phyloP scores from a whole-genome alignment of 2,888 invertebrate species.

The Mylabris sibirica region DNA sequence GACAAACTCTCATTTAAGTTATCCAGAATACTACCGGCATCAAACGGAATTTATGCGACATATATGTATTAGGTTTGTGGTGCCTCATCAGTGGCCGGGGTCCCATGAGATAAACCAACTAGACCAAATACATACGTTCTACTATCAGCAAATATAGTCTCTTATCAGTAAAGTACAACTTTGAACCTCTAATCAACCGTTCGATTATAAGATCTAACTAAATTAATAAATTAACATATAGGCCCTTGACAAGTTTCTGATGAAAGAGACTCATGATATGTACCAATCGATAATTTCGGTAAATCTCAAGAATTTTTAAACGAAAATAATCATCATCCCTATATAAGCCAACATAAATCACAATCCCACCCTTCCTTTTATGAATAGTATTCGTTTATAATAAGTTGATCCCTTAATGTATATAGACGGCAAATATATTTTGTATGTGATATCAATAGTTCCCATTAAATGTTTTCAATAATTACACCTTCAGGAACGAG shows the following conservation, averaged over 20 bases:
- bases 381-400: conserved; percentile 45
- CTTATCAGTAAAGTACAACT: conserved; percentile 6
- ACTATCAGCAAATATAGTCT: background rate
- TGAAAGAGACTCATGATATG: conserved; percentile 28
- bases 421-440: background rate
- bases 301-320: conserved; percentile 42
- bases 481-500: background rate
- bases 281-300: conserved; percentile 46
- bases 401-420: conserved; percentile 8
- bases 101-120: background rate
- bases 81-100: conserved; percentile 10
- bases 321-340: conserved; percentile 18
- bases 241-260: background rate
- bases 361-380: conserved; percentile 41
- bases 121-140: background rate
- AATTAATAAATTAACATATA: conserved; percentile 9
- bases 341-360: conserved; percentile 46
- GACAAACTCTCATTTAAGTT: conserved; percentile 37
- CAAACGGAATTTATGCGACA: conserved; percentile 42
- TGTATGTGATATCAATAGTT: background rate
- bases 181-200: background rate
- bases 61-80: conserved; percentile 42
- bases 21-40: conserved; percentile 36
- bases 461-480: background rate
- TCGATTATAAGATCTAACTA: background rate